Conservation (phyloP, 1,140 invertebrate genomes). For the Neodiprion virginianus region DNA sequence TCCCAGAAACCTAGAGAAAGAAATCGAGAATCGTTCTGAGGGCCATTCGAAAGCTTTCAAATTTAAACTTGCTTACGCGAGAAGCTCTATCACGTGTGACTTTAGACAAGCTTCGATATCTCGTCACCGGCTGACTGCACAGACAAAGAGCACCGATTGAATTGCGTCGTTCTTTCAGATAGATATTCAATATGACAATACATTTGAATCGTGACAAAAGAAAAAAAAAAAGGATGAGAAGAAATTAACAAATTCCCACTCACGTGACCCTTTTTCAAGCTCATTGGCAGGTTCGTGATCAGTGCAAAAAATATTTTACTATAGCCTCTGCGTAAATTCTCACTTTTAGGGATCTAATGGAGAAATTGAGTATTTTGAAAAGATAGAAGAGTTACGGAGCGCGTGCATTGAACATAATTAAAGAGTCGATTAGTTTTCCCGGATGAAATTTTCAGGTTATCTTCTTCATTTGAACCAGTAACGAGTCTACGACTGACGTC, state of each 20-base stretch:
- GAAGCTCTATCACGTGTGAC: not conserved
- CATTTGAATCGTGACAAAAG: not conserved
- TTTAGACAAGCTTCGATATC: not conserved
- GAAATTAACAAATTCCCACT: too few relatives aligned
- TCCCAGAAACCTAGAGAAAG: not conserved
- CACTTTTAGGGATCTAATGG: too few relatives aligned
- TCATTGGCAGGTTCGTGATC: too few relatives aligned
- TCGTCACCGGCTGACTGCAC: not conserved
- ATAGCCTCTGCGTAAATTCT: too few relatives aligned
- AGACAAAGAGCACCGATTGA: constrained; percentile 31
- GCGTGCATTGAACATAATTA: too few relatives aligned
- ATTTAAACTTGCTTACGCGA: constrained; percentile 11
- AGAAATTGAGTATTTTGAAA: too few relatives aligned
- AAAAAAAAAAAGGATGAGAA: not conserved
- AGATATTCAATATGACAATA: not conserved
- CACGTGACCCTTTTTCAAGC: too few relatives aligned
- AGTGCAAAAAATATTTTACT: too few relatives aligned
- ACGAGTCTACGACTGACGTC: not conserved
- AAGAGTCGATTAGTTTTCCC: too few relatives aligned
- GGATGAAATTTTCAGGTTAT: too few relatives aligned
- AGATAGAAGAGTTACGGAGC: too few relatives aligned
- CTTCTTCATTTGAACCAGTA: too few relatives aligned
- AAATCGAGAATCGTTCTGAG: not conserved
- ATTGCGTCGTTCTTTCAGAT: constrained; percentile 20
- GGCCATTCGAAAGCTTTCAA: constrained; percentile 4